Evolutionary conservation across 2,113 vertebrate genomes (phyloP).

Genomic region (Onychorhynchus coronatus): DNA sequence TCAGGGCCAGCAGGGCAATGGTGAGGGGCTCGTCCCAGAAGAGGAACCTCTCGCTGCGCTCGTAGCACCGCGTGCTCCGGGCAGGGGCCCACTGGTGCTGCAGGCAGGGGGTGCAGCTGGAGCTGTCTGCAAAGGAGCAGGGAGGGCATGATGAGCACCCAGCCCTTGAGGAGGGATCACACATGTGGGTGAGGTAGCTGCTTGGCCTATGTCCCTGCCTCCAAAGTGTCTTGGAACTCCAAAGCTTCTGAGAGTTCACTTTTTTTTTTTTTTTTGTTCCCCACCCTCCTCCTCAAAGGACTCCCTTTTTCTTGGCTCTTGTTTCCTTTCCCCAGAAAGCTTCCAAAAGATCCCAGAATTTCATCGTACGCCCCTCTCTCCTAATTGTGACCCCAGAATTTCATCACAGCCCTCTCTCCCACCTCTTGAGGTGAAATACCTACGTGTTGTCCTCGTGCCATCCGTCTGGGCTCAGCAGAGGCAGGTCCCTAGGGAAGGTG

Average conservation of each 20-base stretch:
- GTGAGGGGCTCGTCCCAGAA: conserved; percentile 67
- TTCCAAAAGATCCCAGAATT: not conserved
- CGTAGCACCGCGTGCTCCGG: conserved; percentile 68
- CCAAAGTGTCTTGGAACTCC: not conserved
- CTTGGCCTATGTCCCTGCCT: fast-evolving
- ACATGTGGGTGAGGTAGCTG: fast-evolving
- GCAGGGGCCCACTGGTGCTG: conserved; percentile 75
- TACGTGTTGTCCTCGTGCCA: fast-evolving
- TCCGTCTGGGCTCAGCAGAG: not conserved
- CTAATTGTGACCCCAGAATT: not conserved
- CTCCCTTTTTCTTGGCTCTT: not conserved
- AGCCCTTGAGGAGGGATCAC: not conserved
- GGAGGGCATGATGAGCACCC: not conserved
- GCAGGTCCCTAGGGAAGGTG: not conserved
- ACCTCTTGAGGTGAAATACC: not conserved
- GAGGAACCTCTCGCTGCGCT: conserved; percentile 70
- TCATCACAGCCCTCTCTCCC: not conserved
- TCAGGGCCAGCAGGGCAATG: conserved; percentile 44
- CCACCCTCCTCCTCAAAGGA: no score
- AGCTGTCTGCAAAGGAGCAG: conserved; percentile 67
- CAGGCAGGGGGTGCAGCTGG: conserved; percentile 73
- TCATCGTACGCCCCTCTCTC: not conserved
- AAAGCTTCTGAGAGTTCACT: not conserved
- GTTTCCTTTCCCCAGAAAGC: not conserved
- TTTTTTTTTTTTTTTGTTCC: not conserved